Conservation (phyloP, 2,797 vertebrate genomes). For the Premnoplex brunnescens region DNA sequence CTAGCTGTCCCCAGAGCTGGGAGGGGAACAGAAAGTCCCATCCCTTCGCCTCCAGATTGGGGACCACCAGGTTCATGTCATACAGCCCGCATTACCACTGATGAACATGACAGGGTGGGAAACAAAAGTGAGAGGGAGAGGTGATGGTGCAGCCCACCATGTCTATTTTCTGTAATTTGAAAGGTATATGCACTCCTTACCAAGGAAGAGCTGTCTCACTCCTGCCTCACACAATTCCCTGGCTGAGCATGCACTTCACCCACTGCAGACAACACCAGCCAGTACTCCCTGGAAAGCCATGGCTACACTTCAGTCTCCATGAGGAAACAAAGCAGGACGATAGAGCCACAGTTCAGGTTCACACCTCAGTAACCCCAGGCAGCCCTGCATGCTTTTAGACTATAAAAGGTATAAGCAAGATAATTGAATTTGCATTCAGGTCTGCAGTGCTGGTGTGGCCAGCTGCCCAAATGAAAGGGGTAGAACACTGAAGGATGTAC, state of each 20-base stretch:
- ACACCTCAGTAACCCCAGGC: background rate
- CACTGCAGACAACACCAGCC: fast-evolving
- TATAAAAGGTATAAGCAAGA: background rate
- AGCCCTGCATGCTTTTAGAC: background rate
- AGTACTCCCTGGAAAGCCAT: background rate
- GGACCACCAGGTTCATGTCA: background rate
- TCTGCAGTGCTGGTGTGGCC: background rate
- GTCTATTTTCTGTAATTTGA: background rate
- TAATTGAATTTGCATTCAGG: background rate
- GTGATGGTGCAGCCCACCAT: background rate
- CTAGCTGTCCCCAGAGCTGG: background rate
- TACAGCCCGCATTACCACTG: fast-evolving
- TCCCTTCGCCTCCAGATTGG: background rate
- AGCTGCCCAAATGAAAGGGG: background rate
- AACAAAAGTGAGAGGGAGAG: background rate
- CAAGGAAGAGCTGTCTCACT: background rate
- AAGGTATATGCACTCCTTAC: fast-evolving
- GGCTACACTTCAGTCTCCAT: background rate
- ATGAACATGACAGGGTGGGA: background rate
- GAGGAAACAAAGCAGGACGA: background rate
- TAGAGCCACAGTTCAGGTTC: background rate
- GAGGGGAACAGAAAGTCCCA: background rate
- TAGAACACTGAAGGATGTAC: background rate
- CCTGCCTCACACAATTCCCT: background rate
- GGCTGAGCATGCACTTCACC: fast-evolving